Evolutionary conservation across 23 tunicate genomes (phyloP), one percentile per base, ranked within the genome.

Genomic region (Pegea sp.): DNA sequence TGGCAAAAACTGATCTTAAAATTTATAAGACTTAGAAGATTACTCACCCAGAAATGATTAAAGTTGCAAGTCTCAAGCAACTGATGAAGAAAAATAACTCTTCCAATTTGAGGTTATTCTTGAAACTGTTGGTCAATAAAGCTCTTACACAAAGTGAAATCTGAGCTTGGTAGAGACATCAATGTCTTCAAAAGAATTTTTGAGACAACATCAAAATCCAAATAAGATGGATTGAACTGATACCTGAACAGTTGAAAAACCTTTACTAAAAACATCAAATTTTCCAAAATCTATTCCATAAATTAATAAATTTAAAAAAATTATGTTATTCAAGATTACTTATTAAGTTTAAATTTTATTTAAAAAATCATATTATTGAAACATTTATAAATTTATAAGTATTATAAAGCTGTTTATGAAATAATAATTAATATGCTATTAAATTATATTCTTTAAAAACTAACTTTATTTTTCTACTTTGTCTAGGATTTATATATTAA

Each of bases 61-160:
- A 72, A 81, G 50, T 81, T 71, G 46, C 93, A 72, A 16, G 93
- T 81, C 54, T 71, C 81, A 24, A 81, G 43, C 11, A 71, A 60
- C 24, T 72, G 74, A 34, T 81, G 80, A 23, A 81, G 65, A 44
- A 71, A 65, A 22, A 81, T 60, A 5, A 81, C 65, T 28, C 93
- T 48, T 16, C 93, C 93, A 42, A 81, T 73, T 13, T 70, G 71
- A 3, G 64, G 75, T 22, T 76, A 69, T 49, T 81, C 93, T 21
- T 66, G 81, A 19, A 68, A 75, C 26, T 56, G 51, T 34, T 72
- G 81, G 46, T 81, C 93, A 27, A 81, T 72, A 50, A 81, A 67
- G 31, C 81, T 66, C 49, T 78, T 70, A 50, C 93, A 81, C 33
- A 81, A 48, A 7, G 93, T 60, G 30, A 81, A 81, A 56, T 81